Base-by-base conservation (phyloP, 1,140 invertebrate species). In the Sycophaga agraensis region DNA sequence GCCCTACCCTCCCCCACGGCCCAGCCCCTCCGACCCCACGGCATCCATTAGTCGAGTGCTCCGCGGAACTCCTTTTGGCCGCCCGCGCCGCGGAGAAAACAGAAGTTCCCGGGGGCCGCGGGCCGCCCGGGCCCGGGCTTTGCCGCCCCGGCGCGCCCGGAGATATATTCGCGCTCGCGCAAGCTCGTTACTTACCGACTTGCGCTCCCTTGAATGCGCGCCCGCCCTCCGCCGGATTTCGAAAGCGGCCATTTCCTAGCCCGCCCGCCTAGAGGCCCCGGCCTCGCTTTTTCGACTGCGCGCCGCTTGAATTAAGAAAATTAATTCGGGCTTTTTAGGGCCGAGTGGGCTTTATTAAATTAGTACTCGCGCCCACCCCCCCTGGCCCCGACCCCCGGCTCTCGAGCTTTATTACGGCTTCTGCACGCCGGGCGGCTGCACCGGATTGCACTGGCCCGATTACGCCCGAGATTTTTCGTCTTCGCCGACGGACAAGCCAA, bases 11-110 rank as follows among this genome's bases (percentile, higher is more conserved):
- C 50, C 62, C 65, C 66, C 66, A 70, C 67, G 65, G 57, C 66
- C 59, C 70, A 68, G 68, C 69, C 64, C 72, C 68, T 76, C 73
- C 74, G 73, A 76, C 74, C 75, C 70, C 68, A n/a, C 71, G 65
- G 76, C 74, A 80, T 79, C 79, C 79, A 80, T 81, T 81, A 81
- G 77, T 77, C 75, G 74, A 81, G 77, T 79, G 72, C 76, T 73
- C 73, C 35, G 63, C 72, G 70, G 71, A 73, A 73, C 76, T 80
- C 78, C 77, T 80, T 80, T 81, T 81, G 73, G 68, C 77, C 77
- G 79, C 78, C 75, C 80, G 80, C 73, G 68, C 77, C 77, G 79
- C 78, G 74, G 74, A 79, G 76, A 73, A 79, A 80, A 77, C 77
- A 70, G 68, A 73, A 70, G 67, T 68, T 57, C 50, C 59, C n/a